Evolutionary conservation across 2,888 invertebrate species (phyloP), one percentile per base, ranked within the genome.

Genomic region (Acleris cristana): DNA sequence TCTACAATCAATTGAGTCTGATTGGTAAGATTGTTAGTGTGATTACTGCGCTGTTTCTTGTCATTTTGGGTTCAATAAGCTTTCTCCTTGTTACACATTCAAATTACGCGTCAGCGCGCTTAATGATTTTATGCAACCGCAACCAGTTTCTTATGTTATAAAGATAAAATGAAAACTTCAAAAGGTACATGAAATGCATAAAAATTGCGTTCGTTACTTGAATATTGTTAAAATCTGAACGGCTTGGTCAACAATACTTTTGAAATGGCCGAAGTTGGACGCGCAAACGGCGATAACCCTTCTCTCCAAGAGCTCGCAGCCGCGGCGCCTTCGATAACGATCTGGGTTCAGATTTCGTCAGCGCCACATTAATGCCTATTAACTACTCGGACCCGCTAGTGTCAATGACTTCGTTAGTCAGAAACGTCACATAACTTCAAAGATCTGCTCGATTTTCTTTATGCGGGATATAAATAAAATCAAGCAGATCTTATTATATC

Each of bases 211-310:
- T 5, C 26, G 4, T 23, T n/a, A 16, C 53, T 40, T 62, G 57
- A 21, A 34, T 45, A 18, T 59, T 40, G 30, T 8, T 19, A 45
- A 62, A 59, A 66, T 62, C 66, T 45, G 51, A 52, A 56, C 61
- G 45, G 45, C 21, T 48, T 34, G 66, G 45, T 34, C 53, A 61
- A 56, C 52, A 52, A 51, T 61, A 30, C 61, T 34, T 60, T 56
- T 34, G 62, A 45, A 30, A 21, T 62, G 52, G 44, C 34, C 40
- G 30, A 26, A 60, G 48, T 26, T 54, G 55, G 51, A 16, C 62
- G 54, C 61, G 56, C 85, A 88, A 89, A 87, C 90, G 79, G 64
- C 73, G 90, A 90, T 90, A 89, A 88, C 85, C 89, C 79, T 76
- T 72, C 78, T 70, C 80, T 87, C 86, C 75, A 60, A 76, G 74